These are phyloP conservation scores for Chrysomallon squamiferum DNA, from an alignment of 1,140 invertebrate genomes.

Conservation along the genomic window DNA sequence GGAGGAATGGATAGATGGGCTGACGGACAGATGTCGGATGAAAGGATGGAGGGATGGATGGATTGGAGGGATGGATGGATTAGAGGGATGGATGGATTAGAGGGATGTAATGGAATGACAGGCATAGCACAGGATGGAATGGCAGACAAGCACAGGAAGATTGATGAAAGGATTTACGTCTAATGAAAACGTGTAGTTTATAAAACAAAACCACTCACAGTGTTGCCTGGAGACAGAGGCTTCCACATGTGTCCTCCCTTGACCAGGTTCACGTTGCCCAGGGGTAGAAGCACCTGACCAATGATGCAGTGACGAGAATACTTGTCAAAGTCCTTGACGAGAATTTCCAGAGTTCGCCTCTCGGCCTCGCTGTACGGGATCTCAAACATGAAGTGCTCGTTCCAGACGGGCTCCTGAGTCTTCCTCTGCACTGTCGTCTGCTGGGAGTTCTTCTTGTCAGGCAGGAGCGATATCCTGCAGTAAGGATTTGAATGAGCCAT, in stretches of 20 bases:
- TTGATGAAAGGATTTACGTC: too few species aligned
- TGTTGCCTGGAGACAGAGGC: constrained; percentile 58
- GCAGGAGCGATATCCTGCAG: constrained; percentile 57
- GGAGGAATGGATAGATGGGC: too few species aligned
- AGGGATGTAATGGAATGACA: too few species aligned
- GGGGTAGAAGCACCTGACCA: constrained; percentile 54
- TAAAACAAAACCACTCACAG: too few species aligned
- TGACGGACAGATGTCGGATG: too few species aligned
- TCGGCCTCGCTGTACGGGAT: constrained; percentile 54
- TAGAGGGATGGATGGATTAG: too few species aligned
- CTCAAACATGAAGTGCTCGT: constrained; percentile 60
- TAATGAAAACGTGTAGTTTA: too few species aligned
- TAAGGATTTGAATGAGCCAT: constrained; percentile 65
- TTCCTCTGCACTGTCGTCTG: constrained; percentile 61
- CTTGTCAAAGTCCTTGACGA: constrained; percentile 63
- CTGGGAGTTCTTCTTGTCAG: constrained; percentile 58
- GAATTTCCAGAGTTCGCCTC: constrained; percentile 53
- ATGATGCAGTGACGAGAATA: constrained; percentile 60
- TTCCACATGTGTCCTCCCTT: constrained; percentile 66
- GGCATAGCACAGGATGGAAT: too few species aligned
- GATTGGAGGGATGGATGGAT: too few species aligned
- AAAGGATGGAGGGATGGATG: too few species aligned
- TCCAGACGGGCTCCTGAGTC: constrained; percentile 59
- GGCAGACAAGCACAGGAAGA: too few species aligned
- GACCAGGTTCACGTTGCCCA: constrained; percentile 55